phyloP scores from a whole-genome alignment of 1,140 invertebrate genomes.

The Drosophila mayri region DNA sequence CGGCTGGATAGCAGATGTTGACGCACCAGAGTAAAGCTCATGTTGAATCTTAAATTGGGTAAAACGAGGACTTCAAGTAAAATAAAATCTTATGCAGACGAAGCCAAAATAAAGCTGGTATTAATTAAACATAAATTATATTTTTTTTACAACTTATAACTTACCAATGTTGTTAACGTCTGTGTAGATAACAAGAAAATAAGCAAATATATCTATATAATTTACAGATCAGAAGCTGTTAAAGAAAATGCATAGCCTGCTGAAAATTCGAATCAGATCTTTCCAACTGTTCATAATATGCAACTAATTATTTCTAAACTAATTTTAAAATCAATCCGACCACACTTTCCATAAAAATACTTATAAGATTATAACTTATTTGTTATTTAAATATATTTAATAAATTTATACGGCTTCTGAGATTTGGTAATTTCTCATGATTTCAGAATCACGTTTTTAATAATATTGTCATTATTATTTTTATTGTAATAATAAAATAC shows the following conservation, averaged over 20 bases:
- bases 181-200: slow-evolving; percentile 13
- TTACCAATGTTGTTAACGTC: slow-evolving; percentile 14
- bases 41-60: slow-evolving; percentile 9
- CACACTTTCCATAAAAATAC: too few species aligned
- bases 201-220: slow-evolving; percentile 3
- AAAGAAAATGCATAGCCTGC: slow-evolving; percentile 16
- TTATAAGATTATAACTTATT: too few species aligned
- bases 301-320: too few species aligned
- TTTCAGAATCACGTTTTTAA: too few species aligned
- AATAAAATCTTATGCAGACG: not conserved
- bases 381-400: too few species aligned
- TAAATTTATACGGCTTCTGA: too few species aligned
- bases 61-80: not conserved
- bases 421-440: too few species aligned
- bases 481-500: too few species aligned
- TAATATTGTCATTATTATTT: too few species aligned
- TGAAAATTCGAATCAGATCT: not conserved
- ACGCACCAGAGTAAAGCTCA: slow-evolving; percentile 36
- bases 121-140: not conserved
- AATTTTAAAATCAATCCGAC: too few species aligned
- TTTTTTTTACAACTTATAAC: not conserved
- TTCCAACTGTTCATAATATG: too few species aligned
- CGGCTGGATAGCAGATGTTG: slow-evolving; percentile 19
- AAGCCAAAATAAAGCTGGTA: not conserved
- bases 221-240: not conserved